Percentiles rank a stretch among this genome's conserved stretches.
phyloP scores from a whole-genome alignment of 2,888 invertebrate species.

The Lymantria dispar region DNA sequence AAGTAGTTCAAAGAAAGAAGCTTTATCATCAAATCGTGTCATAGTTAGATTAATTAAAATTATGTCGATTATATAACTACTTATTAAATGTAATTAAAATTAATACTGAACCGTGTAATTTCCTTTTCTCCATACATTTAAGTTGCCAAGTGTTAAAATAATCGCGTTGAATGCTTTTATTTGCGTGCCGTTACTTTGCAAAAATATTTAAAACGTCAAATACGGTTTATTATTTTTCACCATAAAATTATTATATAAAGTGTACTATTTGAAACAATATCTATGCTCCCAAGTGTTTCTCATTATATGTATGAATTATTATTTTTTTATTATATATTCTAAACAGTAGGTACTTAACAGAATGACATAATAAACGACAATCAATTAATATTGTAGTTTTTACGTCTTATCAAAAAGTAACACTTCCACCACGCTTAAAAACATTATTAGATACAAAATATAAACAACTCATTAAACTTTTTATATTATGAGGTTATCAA shows the following conservation, averaged over 20 bases:
- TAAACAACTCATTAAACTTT: conserved; percentile 5
- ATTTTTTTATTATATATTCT: neutral
- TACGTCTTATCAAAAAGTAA: conserved; percentile 17
- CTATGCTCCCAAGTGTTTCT: neutral
- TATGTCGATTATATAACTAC: no score
- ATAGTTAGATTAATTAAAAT: no score
- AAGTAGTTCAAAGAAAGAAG: no score
- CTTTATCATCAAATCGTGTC: no score
- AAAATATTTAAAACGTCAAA: no score
- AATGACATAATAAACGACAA: neutral
- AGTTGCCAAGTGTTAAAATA: no score
- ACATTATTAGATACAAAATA: conserved; percentile 8
- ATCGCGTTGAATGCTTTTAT: no score
- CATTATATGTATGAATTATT: neutral
- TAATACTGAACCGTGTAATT: no score
- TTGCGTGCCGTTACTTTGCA: no score
- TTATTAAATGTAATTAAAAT: no score
- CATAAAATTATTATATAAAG: neutral
- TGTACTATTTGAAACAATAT: neutral
- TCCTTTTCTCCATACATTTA: no score
- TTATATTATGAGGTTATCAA: conserved; percentile 7
- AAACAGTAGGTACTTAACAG: neutral
- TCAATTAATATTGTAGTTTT: conserved; percentile 18
- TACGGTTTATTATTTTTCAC: neutral
- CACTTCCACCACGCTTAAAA: conserved; percentile 22